Evolutionary conservation across 2,113 vertebrate species (phyloP).

Genomic region (Puffinus mauretanicus): DNA sequence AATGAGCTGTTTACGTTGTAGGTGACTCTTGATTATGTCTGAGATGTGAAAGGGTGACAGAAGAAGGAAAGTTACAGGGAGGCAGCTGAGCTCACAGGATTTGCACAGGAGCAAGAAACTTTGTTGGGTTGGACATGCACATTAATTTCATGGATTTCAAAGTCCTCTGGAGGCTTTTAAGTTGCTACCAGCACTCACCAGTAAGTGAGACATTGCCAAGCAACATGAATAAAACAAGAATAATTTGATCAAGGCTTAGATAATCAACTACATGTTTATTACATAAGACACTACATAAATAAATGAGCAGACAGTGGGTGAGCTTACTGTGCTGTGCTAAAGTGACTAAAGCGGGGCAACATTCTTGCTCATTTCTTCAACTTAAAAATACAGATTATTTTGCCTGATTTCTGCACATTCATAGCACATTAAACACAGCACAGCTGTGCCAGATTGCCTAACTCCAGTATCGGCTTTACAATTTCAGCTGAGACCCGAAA

Average conservation of each 20-base stretch:
- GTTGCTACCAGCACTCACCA: background rate
- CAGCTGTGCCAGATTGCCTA: background rate
- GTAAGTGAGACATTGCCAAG: background rate
- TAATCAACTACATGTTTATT: constrained; percentile 26
- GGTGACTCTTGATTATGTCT: background rate
- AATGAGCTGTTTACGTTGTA: background rate
- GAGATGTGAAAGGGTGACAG: background rate
- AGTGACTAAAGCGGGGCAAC: background rate
- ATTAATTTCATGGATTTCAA: background rate
- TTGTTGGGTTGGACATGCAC: background rate
- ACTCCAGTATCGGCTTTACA: background rate
- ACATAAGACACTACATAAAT: constrained; percentile 1
- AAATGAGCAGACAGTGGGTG: background rate
- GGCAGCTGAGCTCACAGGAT: background rate
- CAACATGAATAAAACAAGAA: constrained; percentile 7
- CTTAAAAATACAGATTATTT: background rate
- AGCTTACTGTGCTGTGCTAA: background rate
- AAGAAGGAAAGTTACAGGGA: background rate
- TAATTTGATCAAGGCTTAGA: constrained; percentile 25
- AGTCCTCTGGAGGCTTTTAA: constrained; percentile 7
- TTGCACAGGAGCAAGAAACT: background rate
- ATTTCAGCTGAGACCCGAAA: background rate
- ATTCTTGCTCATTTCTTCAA: background rate
- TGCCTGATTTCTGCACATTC: background rate
- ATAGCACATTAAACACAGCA: background rate